These are phyloP conservation scores for Globodera ellingtonae DNA, from an alignment of 1,140 invertebrate species.

Conservation along the genomic window DNA sequence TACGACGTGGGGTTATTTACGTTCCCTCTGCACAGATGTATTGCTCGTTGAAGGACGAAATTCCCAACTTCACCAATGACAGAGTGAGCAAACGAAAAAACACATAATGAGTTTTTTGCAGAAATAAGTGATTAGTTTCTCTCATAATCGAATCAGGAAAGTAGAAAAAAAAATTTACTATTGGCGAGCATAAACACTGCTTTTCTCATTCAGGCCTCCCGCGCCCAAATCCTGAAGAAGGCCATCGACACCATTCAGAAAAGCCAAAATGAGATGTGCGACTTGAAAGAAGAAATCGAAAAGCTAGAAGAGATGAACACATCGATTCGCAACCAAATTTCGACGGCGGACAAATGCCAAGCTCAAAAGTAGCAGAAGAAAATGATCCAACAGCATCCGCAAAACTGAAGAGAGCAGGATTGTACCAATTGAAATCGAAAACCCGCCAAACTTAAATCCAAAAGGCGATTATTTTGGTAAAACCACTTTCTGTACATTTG, in stretches of 20 bases:
- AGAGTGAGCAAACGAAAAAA: conserved; percentile 11
- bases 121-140: too few species aligned
- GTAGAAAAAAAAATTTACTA: neutral
- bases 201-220: conserved; percentile 33
- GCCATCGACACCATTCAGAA: conserved; percentile 39
- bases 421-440: too few species aligned
- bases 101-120: too few species aligned
- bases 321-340: neutral
- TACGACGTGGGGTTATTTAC: neutral
- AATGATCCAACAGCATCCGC: neutral
- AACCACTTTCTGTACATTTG: too few species aligned
- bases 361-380: neutral
- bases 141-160: neutral
- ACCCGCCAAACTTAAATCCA: too few species aligned
- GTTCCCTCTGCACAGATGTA: conserved; percentile 23
- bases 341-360: neutral
- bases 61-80: conserved; percentile 46
- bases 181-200: neutral
- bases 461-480: too few species aligned
- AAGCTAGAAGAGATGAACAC: conserved; percentile 40
- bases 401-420: too few species aligned
- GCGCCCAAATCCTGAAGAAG: conserved; percentile 43
- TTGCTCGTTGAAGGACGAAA: conserved; percentile 40
- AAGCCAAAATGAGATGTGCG: conserved; percentile 27
- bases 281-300: conserved; percentile 27